phyloP scores from a whole-genome alignment of 1,140 invertebrate species.

The Brachionus plicatilis region DNA sequence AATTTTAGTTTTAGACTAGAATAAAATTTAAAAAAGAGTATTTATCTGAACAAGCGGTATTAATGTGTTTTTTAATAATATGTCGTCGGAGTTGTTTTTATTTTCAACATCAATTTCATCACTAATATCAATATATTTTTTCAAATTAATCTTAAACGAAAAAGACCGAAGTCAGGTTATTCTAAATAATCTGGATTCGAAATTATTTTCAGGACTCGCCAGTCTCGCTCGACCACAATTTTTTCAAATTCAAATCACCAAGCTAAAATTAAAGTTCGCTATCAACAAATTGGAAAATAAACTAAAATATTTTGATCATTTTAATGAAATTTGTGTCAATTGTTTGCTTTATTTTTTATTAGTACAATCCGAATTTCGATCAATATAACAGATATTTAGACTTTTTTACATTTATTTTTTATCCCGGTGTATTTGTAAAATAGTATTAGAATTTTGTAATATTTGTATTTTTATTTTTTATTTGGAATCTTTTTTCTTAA shows the following conservation, averaged over 20 bases:
- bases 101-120: background rate
- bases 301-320: background rate
- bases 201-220: background rate
- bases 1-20: background rate
- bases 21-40: background rate
- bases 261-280: background rate
- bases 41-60: background rate
- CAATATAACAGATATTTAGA: background rate
- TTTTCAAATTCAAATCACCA: background rate
- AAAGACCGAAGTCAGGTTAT: background rate
- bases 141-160: background rate
- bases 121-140: background rate
- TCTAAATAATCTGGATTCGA: background rate
- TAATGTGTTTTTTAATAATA: conserved; percentile 26
- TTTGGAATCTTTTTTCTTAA: background rate
- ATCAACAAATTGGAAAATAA: background rate
- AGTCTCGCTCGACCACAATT: background rate
- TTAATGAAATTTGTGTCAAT: background rate
- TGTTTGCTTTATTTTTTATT: background rate
- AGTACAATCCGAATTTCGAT: background rate
- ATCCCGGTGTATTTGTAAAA: conserved; percentile 4
- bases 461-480: background rate
- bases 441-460: background rate
- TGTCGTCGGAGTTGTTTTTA: background rate
- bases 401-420: background rate